Conservation (phyloP, 1,140 invertebrate genomes). For the Zaprionus taronus region DNA sequence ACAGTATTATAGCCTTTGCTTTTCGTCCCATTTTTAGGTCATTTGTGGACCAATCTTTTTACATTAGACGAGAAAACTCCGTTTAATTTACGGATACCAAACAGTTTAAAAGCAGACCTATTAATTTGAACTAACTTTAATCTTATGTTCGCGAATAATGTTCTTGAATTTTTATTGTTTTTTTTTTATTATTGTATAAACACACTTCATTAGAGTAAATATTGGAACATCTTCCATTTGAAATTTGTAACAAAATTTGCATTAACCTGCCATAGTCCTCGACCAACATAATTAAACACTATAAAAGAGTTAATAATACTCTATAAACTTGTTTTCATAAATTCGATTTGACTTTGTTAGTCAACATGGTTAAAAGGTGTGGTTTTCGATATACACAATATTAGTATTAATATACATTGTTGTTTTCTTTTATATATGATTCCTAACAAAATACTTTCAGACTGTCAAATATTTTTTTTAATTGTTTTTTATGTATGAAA, state of each 20-base stretch:
- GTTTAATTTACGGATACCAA: neutral
- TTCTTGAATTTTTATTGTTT: neutral
- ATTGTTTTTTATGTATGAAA: neutral
- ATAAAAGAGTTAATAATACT: neutral
- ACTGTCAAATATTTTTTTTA: neutral
- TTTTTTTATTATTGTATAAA: neutral
- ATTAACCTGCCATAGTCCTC: neutral
- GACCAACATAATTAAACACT: neutral
- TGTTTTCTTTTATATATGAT: neutral
- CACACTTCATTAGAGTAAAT: no score
- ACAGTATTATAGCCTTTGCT: neutral
- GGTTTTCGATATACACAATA: neutral
- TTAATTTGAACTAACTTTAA: neutral
- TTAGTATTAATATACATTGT: neutral
- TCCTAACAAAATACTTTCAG: neutral
- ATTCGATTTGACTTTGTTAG: neutral
- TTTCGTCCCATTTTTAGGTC: slow-evolving; percentile 1
- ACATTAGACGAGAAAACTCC: neutral
- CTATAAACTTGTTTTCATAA: neutral
- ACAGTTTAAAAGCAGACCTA: neutral
- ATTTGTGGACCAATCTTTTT: neutral
- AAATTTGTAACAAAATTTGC: neutral
- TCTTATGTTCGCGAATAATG: neutral
- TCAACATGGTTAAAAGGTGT: slow-evolving; percentile 4
- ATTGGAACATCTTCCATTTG: neutral